These are phyloP conservation scores for Nesidiocoris tenuis DNA, from an alignment of 2,888 invertebrate genomes.

Conservation along the genomic window DNA sequence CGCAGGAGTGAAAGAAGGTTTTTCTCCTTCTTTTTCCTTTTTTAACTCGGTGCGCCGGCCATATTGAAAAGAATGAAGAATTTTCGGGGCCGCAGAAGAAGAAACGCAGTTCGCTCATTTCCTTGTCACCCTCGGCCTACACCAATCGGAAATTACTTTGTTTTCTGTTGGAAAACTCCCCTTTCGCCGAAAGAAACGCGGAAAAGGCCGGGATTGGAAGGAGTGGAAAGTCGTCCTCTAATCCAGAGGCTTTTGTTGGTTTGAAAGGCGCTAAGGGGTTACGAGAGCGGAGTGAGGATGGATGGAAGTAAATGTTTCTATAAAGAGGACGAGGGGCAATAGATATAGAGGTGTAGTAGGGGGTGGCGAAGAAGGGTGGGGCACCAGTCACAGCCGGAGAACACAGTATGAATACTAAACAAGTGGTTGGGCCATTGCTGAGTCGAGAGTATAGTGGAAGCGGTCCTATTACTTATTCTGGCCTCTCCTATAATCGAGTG, in stretches of 20 bases:
- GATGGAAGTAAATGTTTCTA: constrained; percentile 37
- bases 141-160: constrained; percentile 41
- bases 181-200: neutral
- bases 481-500: constrained; percentile 36
- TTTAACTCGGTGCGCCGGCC: constrained; percentile 17
- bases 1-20: constrained; percentile 14
- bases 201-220: neutral
- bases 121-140: constrained; percentile 3
- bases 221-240: neutral
- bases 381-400: constrained; percentile 30
- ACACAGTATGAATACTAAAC: constrained; percentile 34
- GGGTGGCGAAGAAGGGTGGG: constrained; percentile 13
- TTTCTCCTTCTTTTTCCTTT: constrained; percentile 7
- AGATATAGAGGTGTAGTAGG: neutral
- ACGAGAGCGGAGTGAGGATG: neutral
- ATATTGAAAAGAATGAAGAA: constrained; percentile 38
- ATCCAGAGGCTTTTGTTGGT: constrained; percentile 28
- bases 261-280: constrained; percentile 22
- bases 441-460: neutral
- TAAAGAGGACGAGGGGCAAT: neutral
- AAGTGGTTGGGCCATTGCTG: neutral
- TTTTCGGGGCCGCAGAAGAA: constrained; percentile 12
- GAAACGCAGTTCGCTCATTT: constrained; percentile 16
- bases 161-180: constrained; percentile 19
- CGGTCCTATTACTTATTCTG: constrained; percentile 29